Percentiles rank a stretch among this genome's conserved stretches.
These are phyloP conservation scores for Teinopalpus imperialis DNA, from an alignment of 2,888 invertebrate genomes.

Conservation along the genomic window DNA sequence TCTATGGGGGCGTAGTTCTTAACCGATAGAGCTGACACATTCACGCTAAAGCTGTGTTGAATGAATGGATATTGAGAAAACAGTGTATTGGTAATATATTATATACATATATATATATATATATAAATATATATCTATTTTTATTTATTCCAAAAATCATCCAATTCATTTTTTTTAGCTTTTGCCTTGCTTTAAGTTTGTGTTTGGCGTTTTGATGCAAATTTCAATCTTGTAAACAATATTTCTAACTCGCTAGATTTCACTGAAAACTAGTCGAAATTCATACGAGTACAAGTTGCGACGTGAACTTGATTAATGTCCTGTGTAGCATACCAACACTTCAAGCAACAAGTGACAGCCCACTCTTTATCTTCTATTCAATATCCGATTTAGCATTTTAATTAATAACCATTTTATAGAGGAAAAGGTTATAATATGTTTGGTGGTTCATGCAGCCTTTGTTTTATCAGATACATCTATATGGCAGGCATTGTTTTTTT, in stretches of 20 bases:
- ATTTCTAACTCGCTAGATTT: slow-evolving; percentile 28
- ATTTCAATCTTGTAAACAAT: slow-evolving; percentile 26
- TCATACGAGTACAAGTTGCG: slow-evolving; percentile 38
- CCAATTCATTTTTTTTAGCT: too few relatives aligned
- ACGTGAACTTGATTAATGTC: slow-evolving; percentile 30
- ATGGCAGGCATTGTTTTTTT: too few relatives aligned
- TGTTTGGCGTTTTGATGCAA: slow-evolving; percentile 7
- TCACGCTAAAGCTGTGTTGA: too few relatives aligned
- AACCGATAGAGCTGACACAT: too few relatives aligned
- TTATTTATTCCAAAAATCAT: too few relatives aligned
- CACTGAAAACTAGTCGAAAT: slow-evolving; percentile 40
- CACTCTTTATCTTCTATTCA: slow-evolving; percentile 40
- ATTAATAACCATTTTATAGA: slow-evolving; percentile 24
- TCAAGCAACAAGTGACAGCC: slow-evolving; percentile 56
- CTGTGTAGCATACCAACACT: slow-evolving; percentile 53
- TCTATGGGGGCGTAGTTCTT: too few relatives aligned
- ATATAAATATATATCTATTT: too few relatives aligned
- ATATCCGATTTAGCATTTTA: slow-evolving; percentile 29
- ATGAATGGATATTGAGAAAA: too few relatives aligned
- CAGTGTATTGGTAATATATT: too few relatives aligned
- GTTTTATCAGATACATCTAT: neutral
- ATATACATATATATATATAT: too few relatives aligned
- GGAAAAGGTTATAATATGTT: neutral
- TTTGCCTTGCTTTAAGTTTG: too few relatives aligned
- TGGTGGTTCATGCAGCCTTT: neutral